These are phyloP conservation scores for Micromys minutus DNA, from an alignment of 2,113 vertebrate genomes.

Conservation along the genomic window DNA sequence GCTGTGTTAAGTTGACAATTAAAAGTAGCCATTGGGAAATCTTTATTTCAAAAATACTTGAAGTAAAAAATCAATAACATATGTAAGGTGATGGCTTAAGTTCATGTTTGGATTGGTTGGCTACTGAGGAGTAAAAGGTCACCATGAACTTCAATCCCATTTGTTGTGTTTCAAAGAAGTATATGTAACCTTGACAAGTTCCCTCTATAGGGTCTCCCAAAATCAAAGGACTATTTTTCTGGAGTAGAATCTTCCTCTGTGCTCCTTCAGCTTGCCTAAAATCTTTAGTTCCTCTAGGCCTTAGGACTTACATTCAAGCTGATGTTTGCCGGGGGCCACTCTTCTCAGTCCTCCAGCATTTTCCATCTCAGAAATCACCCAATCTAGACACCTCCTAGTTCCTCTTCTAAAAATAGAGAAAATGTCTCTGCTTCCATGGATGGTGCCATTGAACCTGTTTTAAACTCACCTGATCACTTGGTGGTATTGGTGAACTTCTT, in stretches of 20 bases:
- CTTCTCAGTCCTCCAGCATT: not conserved
- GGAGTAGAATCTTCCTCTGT: not conserved
- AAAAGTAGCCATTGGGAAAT: not conserved
- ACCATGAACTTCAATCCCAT: not conserved
- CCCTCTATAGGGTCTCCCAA: not conserved
- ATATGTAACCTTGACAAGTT: not conserved
- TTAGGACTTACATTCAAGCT: not conserved
- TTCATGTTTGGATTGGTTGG: not conserved
- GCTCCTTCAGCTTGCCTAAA: not conserved
- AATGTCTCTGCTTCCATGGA: not conserved
- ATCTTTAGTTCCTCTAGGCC: not conserved
- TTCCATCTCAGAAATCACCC: not conserved
- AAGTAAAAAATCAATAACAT: not conserved
- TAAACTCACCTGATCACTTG: not conserved
- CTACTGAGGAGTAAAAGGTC: not conserved
- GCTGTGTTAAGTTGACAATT: not conserved
- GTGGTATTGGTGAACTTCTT: not conserved
- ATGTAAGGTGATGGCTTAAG: not conserved
- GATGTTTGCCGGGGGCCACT: accelerated
- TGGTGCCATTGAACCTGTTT: not conserved
- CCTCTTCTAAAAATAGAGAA: not conserved
- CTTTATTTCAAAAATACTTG: not conserved
- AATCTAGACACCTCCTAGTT: not conserved
- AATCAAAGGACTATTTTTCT: not conserved
- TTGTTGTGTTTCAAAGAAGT: not conserved